phyloP scores from a whole-genome alignment of 1,140 invertebrate genomes.

The Spodoptera litura region DNA sequence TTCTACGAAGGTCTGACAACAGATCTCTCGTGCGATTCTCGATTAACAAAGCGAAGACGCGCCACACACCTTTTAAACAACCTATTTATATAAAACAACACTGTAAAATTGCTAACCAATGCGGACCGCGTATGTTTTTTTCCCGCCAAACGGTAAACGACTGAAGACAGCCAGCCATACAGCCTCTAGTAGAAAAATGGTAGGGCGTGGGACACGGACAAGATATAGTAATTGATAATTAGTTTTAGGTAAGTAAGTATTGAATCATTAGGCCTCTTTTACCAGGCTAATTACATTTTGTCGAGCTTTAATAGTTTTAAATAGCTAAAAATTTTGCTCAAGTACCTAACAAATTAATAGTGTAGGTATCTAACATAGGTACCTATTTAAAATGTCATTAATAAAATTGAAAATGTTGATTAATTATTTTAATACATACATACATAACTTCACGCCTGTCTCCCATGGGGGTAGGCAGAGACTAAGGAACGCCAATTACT shows the following conservation, averaged over 20 bases:
- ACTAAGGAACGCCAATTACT: too few relatives aligned
- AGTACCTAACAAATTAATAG: too few relatives aligned
- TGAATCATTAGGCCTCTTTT: too few relatives aligned
- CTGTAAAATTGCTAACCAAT: conserved; percentile 51
- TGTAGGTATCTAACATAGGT: too few relatives aligned
- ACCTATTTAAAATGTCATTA: neutral
- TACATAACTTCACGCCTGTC: too few relatives aligned
- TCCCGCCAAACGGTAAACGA: conserved; percentile 61
- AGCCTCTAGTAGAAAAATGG: conserved; percentile 48
- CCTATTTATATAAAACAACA: conserved; percentile 62
- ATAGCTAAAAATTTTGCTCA: too few relatives aligned
- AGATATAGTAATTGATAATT: too few relatives aligned
- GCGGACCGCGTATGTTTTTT: conserved; percentile 59
- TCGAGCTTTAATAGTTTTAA: too few relatives aligned
- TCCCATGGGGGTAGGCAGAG: too few relatives aligned
- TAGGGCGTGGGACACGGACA: conserved; percentile 51
- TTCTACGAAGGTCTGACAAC: conserved; percentile 42
- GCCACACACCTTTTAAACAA: conserved; percentile 68
- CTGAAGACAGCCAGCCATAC: conserved; percentile 46
- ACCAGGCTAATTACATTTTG: too few relatives aligned
- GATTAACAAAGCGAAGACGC: conserved; percentile 56
- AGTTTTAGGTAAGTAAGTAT: too few relatives aligned
- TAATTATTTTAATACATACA: too few relatives aligned
- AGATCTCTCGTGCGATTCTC: conserved; percentile 55
- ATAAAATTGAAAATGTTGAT: neutral